Base-by-base conservation (phyloP, 2,888 invertebrate genomes). In the Heliconius erato region DNA sequence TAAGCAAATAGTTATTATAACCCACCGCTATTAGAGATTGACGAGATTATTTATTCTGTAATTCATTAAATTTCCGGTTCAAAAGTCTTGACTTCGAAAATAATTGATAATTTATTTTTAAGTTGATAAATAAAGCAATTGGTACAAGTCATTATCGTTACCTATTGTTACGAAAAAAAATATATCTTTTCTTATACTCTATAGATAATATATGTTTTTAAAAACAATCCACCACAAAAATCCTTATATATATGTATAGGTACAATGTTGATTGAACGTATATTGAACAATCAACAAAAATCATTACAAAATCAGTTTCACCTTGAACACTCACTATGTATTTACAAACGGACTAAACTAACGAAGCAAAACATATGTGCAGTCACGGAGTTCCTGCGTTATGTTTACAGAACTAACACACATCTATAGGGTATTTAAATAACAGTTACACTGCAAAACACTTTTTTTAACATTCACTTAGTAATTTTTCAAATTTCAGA, bases 231-330 rank as follows among this genome's bases (percentile, higher is more conserved):
- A 63, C 23, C 23, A n/a, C 69, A 40, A 71, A 69, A 71, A n/a
- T n/a, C 11, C 69, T 12, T 14, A 23, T 71, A 14, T 9, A 54
- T 40, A 11, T 71, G 2, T 23, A 54, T 54, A 23, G 6, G 54
- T 7, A 54, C 40, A n/a, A 44, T 28, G 35, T 67, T 44, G 1
- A 67, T 4, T 67, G 44, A 78, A 40, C 6, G 19, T 74, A 54
- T 54, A 77, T 72, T 35, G 26, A 79, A 77, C 49, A 72, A 68
- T 82, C 54, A 84, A 82, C 84, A 59, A 83, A 82, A 79, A 78
- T 11, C 44, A 84, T 84, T 83, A 83, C 82, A 79, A 84, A 84
- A 84, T 79, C 79, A 32, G 71, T 74, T 80, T 83, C 83, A 82
- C 84, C 84, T 84, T 84, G 83, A 83, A 74, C 69, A 28, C 65